Evolutionary conservation across 2,113 vertebrate genomes (phyloP).

Genomic region (Sminthopsis crassicaudata): DNA sequence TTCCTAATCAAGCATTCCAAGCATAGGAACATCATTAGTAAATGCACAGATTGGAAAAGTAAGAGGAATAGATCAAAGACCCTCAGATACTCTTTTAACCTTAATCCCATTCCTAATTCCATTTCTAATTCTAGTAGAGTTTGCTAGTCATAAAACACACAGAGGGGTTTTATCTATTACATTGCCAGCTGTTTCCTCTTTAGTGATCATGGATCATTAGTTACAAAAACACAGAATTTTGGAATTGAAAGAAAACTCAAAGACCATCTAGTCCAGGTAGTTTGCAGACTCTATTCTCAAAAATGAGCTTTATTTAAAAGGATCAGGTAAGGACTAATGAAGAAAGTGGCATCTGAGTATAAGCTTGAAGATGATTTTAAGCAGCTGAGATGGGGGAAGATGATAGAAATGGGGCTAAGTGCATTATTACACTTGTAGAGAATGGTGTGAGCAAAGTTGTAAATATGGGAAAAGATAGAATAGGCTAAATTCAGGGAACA

Average conservation of each 20-base stretch:
- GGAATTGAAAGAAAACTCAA: background rate
- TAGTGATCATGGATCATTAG: no score
- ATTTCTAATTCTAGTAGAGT: background rate
- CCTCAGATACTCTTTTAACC: background rate
- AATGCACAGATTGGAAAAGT: background rate
- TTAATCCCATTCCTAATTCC: background rate
- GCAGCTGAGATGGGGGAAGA: background rate
- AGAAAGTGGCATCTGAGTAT: background rate
- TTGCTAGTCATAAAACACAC: background rate
- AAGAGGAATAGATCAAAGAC: background rate
- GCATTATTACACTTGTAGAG: background rate
- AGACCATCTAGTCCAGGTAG: background rate
- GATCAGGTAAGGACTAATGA: background rate
- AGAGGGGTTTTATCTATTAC: background rate
- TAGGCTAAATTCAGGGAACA: background rate
- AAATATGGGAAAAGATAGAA: background rate
- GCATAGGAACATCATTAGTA: background rate
- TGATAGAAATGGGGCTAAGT: background rate
- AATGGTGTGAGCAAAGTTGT: background rate
- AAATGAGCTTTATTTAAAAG: background rate
- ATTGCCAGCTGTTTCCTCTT: background rate
- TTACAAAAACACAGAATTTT: background rate
- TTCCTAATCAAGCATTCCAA: background rate
- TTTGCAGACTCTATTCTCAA: background rate
- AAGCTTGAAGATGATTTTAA: background rate